Conservation (phyloP, 2,797 vertebrate genomes). For the Alfaro cultratus region DNA sequence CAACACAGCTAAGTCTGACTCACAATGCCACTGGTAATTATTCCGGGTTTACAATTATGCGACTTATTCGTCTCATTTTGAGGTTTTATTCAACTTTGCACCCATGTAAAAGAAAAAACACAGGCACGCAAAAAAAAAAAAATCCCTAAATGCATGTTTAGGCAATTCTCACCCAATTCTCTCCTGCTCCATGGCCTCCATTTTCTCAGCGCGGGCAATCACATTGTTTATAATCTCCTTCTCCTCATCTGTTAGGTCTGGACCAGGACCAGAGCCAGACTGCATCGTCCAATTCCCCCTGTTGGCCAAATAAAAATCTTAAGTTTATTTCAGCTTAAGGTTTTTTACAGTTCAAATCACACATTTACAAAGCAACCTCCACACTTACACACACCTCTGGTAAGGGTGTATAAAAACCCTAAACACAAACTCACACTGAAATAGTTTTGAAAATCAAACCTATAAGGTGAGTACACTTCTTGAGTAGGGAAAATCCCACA, state of each 20-base stretch:
- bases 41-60: conserved; percentile 8
- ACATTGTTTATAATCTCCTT: conserved; percentile 97
- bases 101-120: background rate
- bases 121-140: background rate
- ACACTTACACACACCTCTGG: background rate
- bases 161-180: conserved; percentile 89
- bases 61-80: background rate
- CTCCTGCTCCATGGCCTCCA: conserved; percentile 98
- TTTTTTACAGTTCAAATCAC: conserved; percentile 17
- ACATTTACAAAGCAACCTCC: conserved; percentile 8
- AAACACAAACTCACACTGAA: background rate
- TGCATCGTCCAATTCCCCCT: conserved; percentile 77
- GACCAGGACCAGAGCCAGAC: conserved; percentile 68
- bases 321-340: conserved; percentile 2
- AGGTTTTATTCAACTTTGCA: background rate
- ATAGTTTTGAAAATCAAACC: background rate
- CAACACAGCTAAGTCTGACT: conserved; percentile 34
- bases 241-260: conserved; percentile 95
- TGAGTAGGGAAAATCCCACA: background rate
- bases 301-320: conserved; percentile 51
- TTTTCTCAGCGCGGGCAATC: conserved; percentile 94
- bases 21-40: conserved; percentile 39
- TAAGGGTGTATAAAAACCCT: background rate
- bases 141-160: conserved; percentile 2
- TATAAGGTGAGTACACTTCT: background rate